phyloP scores from a whole-genome alignment of 2,113 vertebrate genomes.

The Melanerpes aurifrons region DNA sequence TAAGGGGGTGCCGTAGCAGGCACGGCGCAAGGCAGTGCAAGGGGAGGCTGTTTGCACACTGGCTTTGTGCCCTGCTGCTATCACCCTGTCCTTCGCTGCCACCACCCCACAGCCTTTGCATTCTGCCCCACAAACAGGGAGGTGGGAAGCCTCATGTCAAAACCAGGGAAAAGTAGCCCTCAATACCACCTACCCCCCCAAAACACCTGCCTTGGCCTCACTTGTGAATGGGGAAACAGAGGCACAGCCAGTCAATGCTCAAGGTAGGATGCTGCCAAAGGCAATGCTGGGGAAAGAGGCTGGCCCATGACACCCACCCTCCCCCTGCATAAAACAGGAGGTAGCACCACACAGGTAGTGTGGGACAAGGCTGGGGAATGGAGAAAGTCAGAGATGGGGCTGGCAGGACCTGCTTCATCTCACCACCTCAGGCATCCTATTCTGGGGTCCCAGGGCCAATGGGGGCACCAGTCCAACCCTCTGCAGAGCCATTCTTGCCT shows the following conservation, averaged over 20 bases:
- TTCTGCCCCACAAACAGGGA: background rate
- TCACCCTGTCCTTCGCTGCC: rapidly evolving
- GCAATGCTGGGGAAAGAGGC: background rate
- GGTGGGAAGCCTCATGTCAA: background rate
- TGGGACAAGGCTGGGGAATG: background rate
- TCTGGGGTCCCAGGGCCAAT: rapidly evolving
- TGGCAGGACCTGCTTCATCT: background rate
- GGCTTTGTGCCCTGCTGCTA: background rate
- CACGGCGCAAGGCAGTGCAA: rapidly evolving
- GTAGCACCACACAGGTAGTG: rapidly evolving
- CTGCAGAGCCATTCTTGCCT: background rate
- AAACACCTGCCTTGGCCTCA: rapidly evolving
- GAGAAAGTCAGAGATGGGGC: background rate
- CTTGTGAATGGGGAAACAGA: background rate
- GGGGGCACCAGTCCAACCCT: background rate
- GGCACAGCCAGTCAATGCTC: background rate
- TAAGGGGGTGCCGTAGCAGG: background rate
- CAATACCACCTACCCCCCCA: background rate
- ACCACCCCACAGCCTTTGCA: rapidly evolving
- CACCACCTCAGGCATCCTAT: background rate
- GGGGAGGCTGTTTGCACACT: background rate
- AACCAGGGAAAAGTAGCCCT: background rate
- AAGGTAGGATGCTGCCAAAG: background rate
- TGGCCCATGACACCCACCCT: too few relatives aligned
- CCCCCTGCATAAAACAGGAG: rapidly evolving